Base-by-base conservation (phyloP, 2,888 invertebrate species). In the Diarsia brunnea region DNA sequence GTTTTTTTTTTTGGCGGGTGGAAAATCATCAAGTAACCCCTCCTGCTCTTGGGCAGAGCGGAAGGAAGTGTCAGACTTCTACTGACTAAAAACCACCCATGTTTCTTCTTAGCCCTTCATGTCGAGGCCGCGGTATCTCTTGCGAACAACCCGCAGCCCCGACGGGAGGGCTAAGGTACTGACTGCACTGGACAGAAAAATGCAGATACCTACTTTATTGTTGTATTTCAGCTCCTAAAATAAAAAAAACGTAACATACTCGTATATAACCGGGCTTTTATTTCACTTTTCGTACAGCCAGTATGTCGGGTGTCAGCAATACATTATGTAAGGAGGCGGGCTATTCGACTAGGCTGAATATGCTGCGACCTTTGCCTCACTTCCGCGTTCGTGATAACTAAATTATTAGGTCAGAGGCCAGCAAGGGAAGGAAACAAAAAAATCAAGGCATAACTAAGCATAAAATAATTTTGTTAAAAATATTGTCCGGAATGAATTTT, bases 371-470 rank as follows among this genome's bases (percentile, higher is more conserved):
- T 79, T 84, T 79, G 71, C 78, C 78, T 66, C 65, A 61, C 76
- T 78, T 87, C 81, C 84, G 74, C 53, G 73, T 84, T 73, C 75
- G 73, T 71, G 75, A 78, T 85, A 84, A 84, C 79, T 87, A 82
- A 87, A 84, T 87, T 87, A 87, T 87, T 82, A 81, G 77, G 78
- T 76, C 75, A 75, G 55, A 76, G 74, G 70, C 45, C 66, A 58
- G 47, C 10, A 51, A 64, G 61, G 67, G 74, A 70, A 58, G 64
- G 47, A 71, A 81, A 58, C 45, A 65, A 84, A 82, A 75, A 82
- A 84, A 71, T 51, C 38, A 31, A n/a, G 38, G 53, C 64, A 47
- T 69, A 74, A 71, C 60, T 69, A 60, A 73, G 49, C 72, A 53
- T n/a, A 31, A 43, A 68, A 84, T 65, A 76, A 66, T 71, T 73